Evolutionary conservation across 2,113 vertebrate species (phyloP).

Genomic region (Solea solea): DNA sequence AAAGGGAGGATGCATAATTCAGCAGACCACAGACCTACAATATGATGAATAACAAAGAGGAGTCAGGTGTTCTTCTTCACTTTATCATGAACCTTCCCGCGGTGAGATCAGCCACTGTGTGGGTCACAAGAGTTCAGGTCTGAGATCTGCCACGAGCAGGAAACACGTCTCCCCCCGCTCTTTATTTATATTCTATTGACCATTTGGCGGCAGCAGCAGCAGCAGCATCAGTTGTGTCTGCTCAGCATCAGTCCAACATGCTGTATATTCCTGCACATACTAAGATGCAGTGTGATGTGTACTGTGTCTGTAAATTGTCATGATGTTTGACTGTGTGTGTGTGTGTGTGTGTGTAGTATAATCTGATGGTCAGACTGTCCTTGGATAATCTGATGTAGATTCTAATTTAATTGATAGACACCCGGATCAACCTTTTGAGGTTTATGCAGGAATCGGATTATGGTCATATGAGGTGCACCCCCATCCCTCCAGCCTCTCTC

Average conservation of each 20-base stretch:
- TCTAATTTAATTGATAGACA: slow-evolving; percentile 62
- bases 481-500: neutral
- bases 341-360: slow-evolving; percentile 12
- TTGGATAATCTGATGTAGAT: slow-evolving; percentile 44
- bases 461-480: slow-evolving; percentile 58
- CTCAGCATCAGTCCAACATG: slow-evolving; percentile 9
- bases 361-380: slow-evolving; percentile 49
- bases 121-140: neutral
- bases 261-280: neutral
- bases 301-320: neutral
- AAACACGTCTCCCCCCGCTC: neutral
- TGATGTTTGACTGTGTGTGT: neutral
- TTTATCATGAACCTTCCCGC: slow-evolving; percentile 12
- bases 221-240: slow-evolving; percentile 14
- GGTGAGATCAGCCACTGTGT: neutral
- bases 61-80: slow-evolving; percentile 27
- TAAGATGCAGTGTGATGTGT: slow-evolving; percentile 13
- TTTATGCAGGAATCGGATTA: slow-evolving; percentile 76
- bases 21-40: slow-evolving; percentile 54
- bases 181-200: slow-evolving; percentile 12
- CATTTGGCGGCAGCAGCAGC: slow-evolving; percentile 22
- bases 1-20: slow-evolving; percentile 59
- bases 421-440: slow-evolving; percentile 64
- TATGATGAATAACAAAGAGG: slow-evolving; percentile 54
- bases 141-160: neutral